Percentiles rank a stretch among this genome's conserved stretches.
Evolutionary conservation across 2,888 invertebrate species (phyloP).

Genomic region (Oscheius myriophilus): DNA sequence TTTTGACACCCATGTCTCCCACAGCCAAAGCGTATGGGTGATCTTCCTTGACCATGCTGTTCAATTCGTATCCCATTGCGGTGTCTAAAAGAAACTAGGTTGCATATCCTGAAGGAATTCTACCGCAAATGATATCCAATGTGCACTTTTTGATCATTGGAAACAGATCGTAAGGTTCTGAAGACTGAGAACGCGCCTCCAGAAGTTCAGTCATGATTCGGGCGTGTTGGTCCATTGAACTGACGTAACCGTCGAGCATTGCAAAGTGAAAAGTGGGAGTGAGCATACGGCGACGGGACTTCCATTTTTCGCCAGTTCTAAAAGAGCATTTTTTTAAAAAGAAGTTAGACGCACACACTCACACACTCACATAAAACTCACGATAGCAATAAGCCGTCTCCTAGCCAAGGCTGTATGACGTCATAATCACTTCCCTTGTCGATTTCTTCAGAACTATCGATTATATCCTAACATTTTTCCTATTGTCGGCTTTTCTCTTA

Average conservation of each 20-base stretch:
- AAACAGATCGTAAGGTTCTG: too few species aligned
- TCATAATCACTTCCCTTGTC: slow-evolving; percentile 72
- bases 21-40: slow-evolving; percentile 60
- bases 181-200: too few species aligned
- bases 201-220: too few species aligned
- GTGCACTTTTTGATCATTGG: too few species aligned
- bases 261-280: slow-evolving; percentile 75
- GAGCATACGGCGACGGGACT: slow-evolving; percentile 72
- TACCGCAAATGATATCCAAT: too few species aligned
- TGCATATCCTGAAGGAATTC: not conserved
- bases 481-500: not conserved
- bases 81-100: slow-evolving; percentile 52
- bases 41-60: slow-evolving; percentile 56
- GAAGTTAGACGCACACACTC: too few species aligned
- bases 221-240: slow-evolving; percentile 29
- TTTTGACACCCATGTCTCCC: slow-evolving; percentile 34
- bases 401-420: slow-evolving; percentile 73
- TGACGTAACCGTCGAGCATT: slow-evolving; percentile 73
- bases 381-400: slow-evolving; percentile 72
- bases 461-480: slow-evolving; percentile 40
- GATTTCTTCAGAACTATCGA: slow-evolving; percentile 68
- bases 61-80: slow-evolving; percentile 63
- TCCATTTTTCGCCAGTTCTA: slow-evolving; percentile 74
- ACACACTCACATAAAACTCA: not conserved
- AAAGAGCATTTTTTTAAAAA: slow-evolving; percentile 22